These are phyloP conservation scores for Euthynnus affinis DNA, from an alignment of 2,797 vertebrate species.

Conservation along the genomic window DNA sequence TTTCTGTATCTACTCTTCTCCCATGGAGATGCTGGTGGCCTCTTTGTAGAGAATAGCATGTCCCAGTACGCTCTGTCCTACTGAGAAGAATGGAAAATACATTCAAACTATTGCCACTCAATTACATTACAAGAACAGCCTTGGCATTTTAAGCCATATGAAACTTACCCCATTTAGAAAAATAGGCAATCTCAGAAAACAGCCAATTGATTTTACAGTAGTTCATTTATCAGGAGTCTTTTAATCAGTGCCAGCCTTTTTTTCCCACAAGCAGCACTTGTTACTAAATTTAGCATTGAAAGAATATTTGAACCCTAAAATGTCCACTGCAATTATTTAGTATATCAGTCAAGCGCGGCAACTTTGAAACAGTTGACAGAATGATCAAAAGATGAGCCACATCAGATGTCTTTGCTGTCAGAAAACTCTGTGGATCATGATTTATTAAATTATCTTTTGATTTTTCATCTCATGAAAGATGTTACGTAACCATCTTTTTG, in stretches of 20 bases:
- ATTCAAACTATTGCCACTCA: slow-evolving; percentile 33
- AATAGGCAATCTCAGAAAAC: slow-evolving; percentile 50
- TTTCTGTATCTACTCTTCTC: slow-evolving; percentile 16
- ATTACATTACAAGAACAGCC: slow-evolving; percentile 41
- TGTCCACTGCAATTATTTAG: slow-evolving; percentile 50
- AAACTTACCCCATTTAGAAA: slow-evolving; percentile 55
- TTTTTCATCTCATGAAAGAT: slow-evolving; percentile 52
- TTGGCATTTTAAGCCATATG: slow-evolving; percentile 42
- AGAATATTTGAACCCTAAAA: slow-evolving; percentile 55
- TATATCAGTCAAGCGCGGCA: slow-evolving; percentile 58
- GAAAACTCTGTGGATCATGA: slow-evolving; percentile 45
- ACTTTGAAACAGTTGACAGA: slow-evolving; percentile 52
- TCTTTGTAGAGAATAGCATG: slow-evolving; percentile 36
- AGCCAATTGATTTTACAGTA: slow-evolving; percentile 33
- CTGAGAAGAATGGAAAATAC: slow-evolving; percentile 44
- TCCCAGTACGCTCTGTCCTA: slow-evolving; percentile 16
- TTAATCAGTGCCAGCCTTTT: slow-evolving; percentile 51
- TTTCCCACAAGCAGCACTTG: slow-evolving; percentile 43
- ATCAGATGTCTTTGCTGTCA: slow-evolving; percentile 51
- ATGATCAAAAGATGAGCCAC: slow-evolving; percentile 57
- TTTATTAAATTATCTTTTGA: slow-evolving; percentile 65
- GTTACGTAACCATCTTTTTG: slow-evolving; percentile 40
- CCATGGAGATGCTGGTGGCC: slow-evolving; percentile 31
- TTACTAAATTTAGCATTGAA: slow-evolving; percentile 63
- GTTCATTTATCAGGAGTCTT: slow-evolving; percentile 52